Evolutionary conservation across 2,113 vertebrate species (phyloP), one percentile per base, ranked within the genome.

Genomic region (Ramphastos sulfuratus): DNA sequence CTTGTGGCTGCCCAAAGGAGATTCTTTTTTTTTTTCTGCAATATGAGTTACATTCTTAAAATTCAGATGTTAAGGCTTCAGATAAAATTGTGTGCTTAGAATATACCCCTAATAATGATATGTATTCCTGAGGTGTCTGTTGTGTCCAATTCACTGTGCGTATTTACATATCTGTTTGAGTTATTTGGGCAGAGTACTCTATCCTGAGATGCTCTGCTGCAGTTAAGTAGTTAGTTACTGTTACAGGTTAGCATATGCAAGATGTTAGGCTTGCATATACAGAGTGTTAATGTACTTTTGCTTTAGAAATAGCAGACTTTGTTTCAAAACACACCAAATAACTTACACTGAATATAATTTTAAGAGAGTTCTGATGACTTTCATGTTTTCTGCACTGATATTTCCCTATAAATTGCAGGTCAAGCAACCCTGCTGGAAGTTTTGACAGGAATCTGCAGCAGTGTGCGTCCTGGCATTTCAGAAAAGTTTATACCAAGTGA

Each of bases 401-500:
- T 63, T 90, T 94, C 79, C 27, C 63, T 83, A 61, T n/a, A 54
- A 69, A 63, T 39, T 82, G 31, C 63, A 97, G 96, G 91, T 50
- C 80, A 95, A 46, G 54, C 76, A 58, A 69, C 64, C 4, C 64
- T 91, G 59, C 66, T 94, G 72, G 87, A 96, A 70, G 79, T 90
- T 85, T 17, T 92, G 52, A 91, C 69, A 5, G 81, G 82, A 54
- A 78, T 97, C 35, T 75, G 92, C 63, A 83, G 37, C 15, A 89
- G 95, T 19, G 12, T 94, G 63, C 16, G 94, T 42, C 96, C 97
- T 64, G 78, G 67, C 8, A 4, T 87, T 58, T 94, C 91, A 56
- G 89, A 94, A 16, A 81, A 84, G 9, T 92, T 94, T 27, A 86
- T 97, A 30, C 89, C 96, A 27, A 93, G 35, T 7, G 23, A 33